Conservation (phyloP, 2,888 invertebrate genomes). For the Sarcophaga caerulescens region DNA sequence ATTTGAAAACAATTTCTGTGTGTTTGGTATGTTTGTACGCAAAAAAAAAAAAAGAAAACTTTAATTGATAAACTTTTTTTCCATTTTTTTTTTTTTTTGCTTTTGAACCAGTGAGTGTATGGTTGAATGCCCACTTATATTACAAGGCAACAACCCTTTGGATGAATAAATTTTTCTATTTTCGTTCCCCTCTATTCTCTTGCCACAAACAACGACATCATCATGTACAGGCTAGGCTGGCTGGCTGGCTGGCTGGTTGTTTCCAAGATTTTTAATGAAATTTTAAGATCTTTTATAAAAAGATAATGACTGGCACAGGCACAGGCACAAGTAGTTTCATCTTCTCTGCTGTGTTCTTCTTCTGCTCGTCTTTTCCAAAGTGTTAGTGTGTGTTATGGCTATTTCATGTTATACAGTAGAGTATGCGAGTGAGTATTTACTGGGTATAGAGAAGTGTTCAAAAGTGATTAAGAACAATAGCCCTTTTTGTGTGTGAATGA, state of each 20-base stretch:
- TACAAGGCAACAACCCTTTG: constrained; percentile 29
- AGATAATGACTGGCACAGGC: constrained; percentile 43
- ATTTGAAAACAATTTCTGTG: no score
- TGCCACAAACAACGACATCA: constrained; percentile 10
- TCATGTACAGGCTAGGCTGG: no score
- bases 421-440: constrained; percentile 13
- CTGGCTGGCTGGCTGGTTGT: not conserved
- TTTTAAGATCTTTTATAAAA: constrained; percentile 54
- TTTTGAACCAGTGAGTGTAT: no score
- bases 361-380: not conserved
- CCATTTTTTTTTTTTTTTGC: not conserved
- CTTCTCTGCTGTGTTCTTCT: not conserved
- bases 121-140: no score
- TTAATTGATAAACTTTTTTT: no score
- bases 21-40: no score
- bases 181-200: not conserved
- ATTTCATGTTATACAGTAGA: constrained; percentile 20
- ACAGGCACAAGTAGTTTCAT: constrained; percentile 22
- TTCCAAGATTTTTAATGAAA: constrained; percentile 59
- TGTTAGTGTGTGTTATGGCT: constrained; percentile 9
- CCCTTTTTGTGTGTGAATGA: constrained; percentile 28
- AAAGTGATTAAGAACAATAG: constrained; percentile 62
- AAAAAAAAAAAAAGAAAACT: no score
- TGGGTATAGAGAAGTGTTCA: constrained; percentile 38
- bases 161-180: not conserved